phyloP scores from a whole-genome alignment of 2,888 invertebrate genomes.

The Plebejus argus region DNA sequence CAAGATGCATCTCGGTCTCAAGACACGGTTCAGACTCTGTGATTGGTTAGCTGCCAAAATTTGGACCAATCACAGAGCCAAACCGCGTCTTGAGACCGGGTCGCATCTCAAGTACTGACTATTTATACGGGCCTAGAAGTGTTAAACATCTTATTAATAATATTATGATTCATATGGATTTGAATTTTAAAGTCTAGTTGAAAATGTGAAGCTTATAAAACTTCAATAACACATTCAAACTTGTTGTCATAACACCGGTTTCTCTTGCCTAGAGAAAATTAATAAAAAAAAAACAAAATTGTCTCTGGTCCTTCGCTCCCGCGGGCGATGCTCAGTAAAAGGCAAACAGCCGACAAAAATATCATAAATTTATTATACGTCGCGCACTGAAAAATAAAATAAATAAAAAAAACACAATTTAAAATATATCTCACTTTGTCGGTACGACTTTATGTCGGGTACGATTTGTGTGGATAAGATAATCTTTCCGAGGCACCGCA shows the following conservation, averaged over 20 bases:
- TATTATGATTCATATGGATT: too few relatives aligned
- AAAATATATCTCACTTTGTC: slow-evolving; percentile 74
- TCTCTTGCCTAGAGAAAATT: slow-evolving; percentile 9
- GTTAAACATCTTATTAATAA: too few relatives aligned
- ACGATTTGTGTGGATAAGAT: slow-evolving; percentile 33
- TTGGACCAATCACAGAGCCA: too few relatives aligned
- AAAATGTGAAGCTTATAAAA: too few relatives aligned
- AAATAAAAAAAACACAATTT: slow-evolving; percentile 63
- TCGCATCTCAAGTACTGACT: too few relatives aligned
- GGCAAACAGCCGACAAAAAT: slow-evolving; percentile 69
- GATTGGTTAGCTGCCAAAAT: too few relatives aligned
- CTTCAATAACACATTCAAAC: background rate
- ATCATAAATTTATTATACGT: slow-evolving; percentile 64
- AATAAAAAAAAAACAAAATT: slow-evolving; percentile 37
- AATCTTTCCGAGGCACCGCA: too few relatives aligned
- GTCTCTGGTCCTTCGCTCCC: slow-evolving; percentile 42
- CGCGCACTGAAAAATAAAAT: slow-evolving; percentile 69
- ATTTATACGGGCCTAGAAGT: too few relatives aligned
- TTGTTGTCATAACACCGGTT: background rate
- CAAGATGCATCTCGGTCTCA: too few relatives aligned
- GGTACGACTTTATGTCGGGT: slow-evolving; percentile 40
- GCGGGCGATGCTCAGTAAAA: slow-evolving; percentile 48
- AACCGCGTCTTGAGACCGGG: too few relatives aligned
- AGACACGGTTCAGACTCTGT: too few relatives aligned
- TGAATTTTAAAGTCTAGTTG: too few relatives aligned